Conservation (phyloP, 1,140 invertebrate genomes). For the Macrobrachium rosenbergii region DNA sequence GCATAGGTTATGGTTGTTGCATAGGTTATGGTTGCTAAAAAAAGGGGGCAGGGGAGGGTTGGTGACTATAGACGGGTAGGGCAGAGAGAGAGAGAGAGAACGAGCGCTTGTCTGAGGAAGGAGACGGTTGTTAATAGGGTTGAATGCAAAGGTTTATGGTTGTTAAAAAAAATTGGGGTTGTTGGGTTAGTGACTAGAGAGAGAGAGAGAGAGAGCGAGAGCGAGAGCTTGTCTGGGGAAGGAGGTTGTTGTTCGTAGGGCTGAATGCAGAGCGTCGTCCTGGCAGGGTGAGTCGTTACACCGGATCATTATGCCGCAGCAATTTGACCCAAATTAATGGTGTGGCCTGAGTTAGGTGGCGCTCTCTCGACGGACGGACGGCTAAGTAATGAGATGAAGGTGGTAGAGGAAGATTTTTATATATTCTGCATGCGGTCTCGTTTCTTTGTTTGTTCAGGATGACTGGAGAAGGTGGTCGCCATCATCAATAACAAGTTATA, state of each 20-base stretch:
- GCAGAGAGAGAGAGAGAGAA: no score
- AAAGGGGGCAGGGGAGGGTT: slow-evolving; percentile 16
- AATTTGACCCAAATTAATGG: slow-evolving; percentile 24
- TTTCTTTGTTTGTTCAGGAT: no score
- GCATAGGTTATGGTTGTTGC: neutral
- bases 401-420: neutral
- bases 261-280: neutral
- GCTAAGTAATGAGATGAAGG: no score
- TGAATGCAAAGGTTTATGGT: neutral
- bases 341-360: neutral
- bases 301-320: neutral
- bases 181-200: slow-evolving; percentile 23
- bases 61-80: slow-evolving; percentile 24
- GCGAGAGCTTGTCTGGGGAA: neutral
- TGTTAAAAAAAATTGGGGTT: neutral
- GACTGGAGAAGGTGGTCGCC: no score
- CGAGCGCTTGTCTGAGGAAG: neutral
- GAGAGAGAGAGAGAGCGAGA: neutral
- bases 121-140: neutral
- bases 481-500: no score
- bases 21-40: neutral
- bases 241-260: neutral
- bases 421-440: neutral
- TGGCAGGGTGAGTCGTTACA: neutral
- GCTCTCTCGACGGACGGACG: neutral